Evolutionary conservation across 1,140 invertebrate genomes (phyloP).

Genomic region (Papilio polytes): DNA sequence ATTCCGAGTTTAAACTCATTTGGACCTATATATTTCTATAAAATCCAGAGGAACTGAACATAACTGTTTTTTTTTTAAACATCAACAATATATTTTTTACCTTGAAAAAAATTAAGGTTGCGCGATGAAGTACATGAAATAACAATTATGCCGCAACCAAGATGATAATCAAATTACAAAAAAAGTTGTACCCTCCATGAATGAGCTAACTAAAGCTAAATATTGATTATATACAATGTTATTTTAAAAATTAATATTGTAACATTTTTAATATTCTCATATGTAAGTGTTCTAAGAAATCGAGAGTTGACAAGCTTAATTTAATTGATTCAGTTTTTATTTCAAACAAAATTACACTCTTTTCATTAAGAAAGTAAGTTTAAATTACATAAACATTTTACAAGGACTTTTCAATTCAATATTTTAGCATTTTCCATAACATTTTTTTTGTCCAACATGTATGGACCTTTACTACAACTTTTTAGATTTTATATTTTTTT

Average conservation of each 20-base stretch:
- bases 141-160: background rate
- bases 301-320: background rate
- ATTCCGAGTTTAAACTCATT: background rate
- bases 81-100: background rate
- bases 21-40: background rate
- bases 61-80: background rate
- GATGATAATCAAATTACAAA: background rate
- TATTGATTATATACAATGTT: background rate
- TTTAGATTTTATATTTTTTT: slow-evolving; percentile 1
- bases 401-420: no score
- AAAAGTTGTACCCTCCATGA: background rate
- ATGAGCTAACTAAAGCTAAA: background rate
- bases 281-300: background rate
- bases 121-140: background rate
- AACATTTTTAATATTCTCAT: background rate
- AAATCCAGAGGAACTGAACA: background rate
- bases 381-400: background rate
- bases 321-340: background rate
- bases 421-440: no score
- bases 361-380: background rate
- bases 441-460: background rate
- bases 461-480: background rate
- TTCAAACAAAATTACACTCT: background rate
- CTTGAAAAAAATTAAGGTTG: background rate
- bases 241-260: background rate